Evolutionary conservation across 2,113 vertebrate species (phyloP).

Genomic region (Chaetorhynchus papuensis): DNA sequence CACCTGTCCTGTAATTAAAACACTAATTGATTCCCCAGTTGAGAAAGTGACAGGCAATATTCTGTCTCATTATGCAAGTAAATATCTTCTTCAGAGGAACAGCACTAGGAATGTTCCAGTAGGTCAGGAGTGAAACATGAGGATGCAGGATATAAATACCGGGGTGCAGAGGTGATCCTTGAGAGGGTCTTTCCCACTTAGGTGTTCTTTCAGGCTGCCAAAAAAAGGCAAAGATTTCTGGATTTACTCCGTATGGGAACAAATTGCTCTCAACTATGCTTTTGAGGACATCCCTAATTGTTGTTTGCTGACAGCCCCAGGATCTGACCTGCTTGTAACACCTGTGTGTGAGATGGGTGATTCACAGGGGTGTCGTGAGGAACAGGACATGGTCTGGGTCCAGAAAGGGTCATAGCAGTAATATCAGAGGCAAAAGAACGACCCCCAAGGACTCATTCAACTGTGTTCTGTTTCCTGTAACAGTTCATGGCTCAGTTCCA

Average conservation of each 20-base stretch:
- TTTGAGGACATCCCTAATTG: not conserved
- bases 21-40: fast-evolving
- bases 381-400: not conserved
- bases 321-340: fast-evolving
- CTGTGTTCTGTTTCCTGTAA: not conserved
- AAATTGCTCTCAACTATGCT: not conserved
- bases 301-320: not conserved
- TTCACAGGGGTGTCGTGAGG: fast-evolving
- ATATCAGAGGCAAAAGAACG: not conserved
- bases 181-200: not conserved
- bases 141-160: not conserved
- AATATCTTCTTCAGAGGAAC: not conserved
- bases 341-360: not conserved
- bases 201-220: fast-evolving
- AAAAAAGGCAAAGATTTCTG: not conserved
- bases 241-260: not conserved
- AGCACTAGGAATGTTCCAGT: not conserved
- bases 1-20: not conserved
- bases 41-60: fast-evolving
- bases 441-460: not conserved
- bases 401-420: fast-evolving
- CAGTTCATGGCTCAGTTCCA: conserved; percentile 97
- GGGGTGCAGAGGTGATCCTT: no score
- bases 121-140: not conserved
- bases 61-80: not conserved